Base-by-base conservation (phyloP, 2,888 invertebrate species). In the Acrobasis consociella region DNA sequence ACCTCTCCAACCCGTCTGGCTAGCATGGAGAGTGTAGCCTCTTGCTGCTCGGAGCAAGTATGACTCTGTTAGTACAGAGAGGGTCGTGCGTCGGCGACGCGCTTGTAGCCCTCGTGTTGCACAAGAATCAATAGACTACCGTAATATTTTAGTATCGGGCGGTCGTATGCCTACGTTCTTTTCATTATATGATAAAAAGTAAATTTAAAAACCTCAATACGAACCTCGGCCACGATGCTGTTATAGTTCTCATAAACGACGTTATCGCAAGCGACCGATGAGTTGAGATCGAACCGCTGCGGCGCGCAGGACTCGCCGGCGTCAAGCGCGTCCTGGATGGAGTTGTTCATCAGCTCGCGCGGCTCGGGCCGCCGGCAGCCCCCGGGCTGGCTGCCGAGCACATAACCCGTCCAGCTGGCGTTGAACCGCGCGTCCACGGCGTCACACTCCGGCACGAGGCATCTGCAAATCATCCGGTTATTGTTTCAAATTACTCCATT, bases 141-240 rank as follows among this genome's bases (percentile, higher is more conserved):
- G 5, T 22, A 2, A 22, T 3, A 22, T 22, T 5, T 3, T 22
- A 31, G 31, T 2, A 31, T 31, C 2, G 7, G 8, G 31, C 31
- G 31, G 31, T 7, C 7, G 8, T 31, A 22, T 22, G 22, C 22
- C 22, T 22, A 22, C 2, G 22, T 3, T 22, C 2, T 22, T 22
- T 22, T 22, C 22, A 3, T 22, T 22, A 1, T 22, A 22, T 22
- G 22, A 22, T 22, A 22, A 22, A 22, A 22, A 22, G 5, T 22
- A 5, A 22, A 39, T 10, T 39, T 1, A 39, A 39, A 49, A 37
- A n/a, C 5, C 11, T 7, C 11, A 49, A 13, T 39, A 79, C 87
- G 89, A 73, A 96, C 95, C 91, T 95, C 95, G 72, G 94, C 95
- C 0, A 93, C 93, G 68, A 96, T 94, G 56, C 95, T 95, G 59